A percentile compares a stretch with the other conserved stretches of the same genome.
phyloP scores from a whole-genome alignment of 2,113 vertebrate species.

The Myocastor coypus region DNA sequence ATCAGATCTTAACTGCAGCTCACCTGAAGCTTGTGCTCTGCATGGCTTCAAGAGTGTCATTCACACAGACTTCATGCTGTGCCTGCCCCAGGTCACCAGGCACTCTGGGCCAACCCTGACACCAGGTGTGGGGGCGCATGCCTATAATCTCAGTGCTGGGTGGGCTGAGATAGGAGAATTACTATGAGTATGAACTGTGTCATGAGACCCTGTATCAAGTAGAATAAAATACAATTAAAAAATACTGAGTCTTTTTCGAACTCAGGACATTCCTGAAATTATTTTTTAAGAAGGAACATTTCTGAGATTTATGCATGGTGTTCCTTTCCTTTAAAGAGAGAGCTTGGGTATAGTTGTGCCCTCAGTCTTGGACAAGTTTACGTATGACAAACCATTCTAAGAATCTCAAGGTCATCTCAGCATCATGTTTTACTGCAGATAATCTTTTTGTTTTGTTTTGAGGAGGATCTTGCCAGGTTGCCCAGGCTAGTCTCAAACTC shows the following conservation, averaged over 20 bases:
- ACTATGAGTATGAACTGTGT: too few species aligned
- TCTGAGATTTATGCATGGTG: neutral
- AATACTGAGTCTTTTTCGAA: neutral
- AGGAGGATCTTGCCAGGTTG: neutral
- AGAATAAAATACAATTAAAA: neutral
- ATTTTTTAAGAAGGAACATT: neutral
- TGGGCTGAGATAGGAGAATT: too few species aligned
- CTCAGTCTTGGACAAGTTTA: neutral
- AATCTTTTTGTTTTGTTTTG: neutral
- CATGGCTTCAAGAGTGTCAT: accelerated
- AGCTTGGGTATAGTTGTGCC: neutral
- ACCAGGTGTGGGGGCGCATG: too few species aligned
- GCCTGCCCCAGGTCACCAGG: too few species aligned
- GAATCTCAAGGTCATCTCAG: neutral
- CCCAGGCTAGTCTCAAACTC: neutral
- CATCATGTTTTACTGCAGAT: neutral
- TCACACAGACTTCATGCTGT: neutral
- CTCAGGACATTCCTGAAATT: neutral
- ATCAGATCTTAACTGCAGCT: neutral
- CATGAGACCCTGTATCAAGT: too few species aligned
- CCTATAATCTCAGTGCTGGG: too few species aligned
- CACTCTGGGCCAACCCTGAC: too few species aligned
- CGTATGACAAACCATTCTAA: neutral
- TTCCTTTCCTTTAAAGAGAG: neutral
- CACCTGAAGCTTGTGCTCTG: neutral